Base-by-base conservation (phyloP, 2,113 vertebrate genomes). In the Sceloporus tristichus region DNA sequence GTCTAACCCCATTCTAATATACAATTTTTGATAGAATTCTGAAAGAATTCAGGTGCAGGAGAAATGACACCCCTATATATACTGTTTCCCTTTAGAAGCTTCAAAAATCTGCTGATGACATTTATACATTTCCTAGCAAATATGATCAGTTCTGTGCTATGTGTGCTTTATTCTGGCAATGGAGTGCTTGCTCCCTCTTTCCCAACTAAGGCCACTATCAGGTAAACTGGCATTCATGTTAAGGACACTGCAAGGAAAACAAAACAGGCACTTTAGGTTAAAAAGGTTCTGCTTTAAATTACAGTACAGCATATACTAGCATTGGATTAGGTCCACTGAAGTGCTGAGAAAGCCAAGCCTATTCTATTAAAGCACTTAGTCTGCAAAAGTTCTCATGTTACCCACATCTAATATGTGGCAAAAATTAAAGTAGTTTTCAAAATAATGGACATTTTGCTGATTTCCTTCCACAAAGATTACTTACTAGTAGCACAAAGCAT, bases 231-330 rank as follows among this genome's bases (percentile, higher is more conserved):
- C 3, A 81, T 86, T 89, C 42, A 70, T 0, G 0, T 48, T 94
- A 96, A 96, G 95, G 94, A 94, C 94, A 95, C 94, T 90, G 74
- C 42, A 14, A 84, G 53, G n/a, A 90, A 88, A 91, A 94, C n/a
- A 91, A 92, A 90, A 71, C 92, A 96, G 95, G 95, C 95, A 96
- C 95, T 96, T 95, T 80, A 88, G 92, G 93, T 87, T 92, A 89
- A 77, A 62, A 84, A 90, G 88, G 81, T 62, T 92, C 85, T 89
- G 79, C 68, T 68, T 94, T 87, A 1, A 79, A 88, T 82, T 89
- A 91, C 48, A 48, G 48, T 5, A 6, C 23, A 87, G 84, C 0
- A 29, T 90, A 83, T 84, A 40, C 91, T 71, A 90, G 77, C 88
- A 59, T 59, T n/a, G 38, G 85, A 74, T 85, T 79, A 95, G 92